Base-by-base conservation (phyloP, 2,888 invertebrate genomes). In the Cerastis leucographa region DNA sequence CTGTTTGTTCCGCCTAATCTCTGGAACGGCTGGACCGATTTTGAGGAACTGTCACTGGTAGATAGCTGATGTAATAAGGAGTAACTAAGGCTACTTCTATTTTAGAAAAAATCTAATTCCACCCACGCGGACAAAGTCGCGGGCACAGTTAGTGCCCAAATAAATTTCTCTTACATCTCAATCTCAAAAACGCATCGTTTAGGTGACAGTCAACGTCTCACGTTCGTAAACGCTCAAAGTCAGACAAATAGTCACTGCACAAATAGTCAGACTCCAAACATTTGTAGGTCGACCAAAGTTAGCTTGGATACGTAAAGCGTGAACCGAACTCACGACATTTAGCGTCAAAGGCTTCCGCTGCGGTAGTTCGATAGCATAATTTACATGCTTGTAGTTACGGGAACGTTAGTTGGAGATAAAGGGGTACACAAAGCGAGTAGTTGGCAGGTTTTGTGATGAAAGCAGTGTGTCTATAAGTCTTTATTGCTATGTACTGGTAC, bases 201-300 rank as follows among this genome's bases (percentile, higher is more conserved):
- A 25, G 4, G 5, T 25, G 0, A 42, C 51, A 14, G 22, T 35
- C 2, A 35, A n/a, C 75, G 29, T 54, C 22, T 25, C 22, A 22
- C 46, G 25, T 80, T 49, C 2, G 6, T 11, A 40, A 25, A 62
- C 25, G 2, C 25, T 46, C 17, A 2, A 14, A 46, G 35, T 54
- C 14, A 22, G 51, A 61, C 35, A 35, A 35, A 35, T 35, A 35
- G 35, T 35, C 46, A 46, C 51, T 54, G 17, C 46, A n/a, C 70
- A 72, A 56, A 64, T 64, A 56, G n/a, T 54, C 35, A n/a, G 12
- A 49, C n/a, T 56, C n/a, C 64, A 44, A 73, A 51, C 65, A 49
- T 73, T 80, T 51, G 51, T 66, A 73, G 51, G 80, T 73, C n/a
- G 46, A 44, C 22, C 59, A 29, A 73, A 78, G 80, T 73, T 66